Evolutionary conservation across 2,113 vertebrate species (phyloP).

Genomic region (Brachypteracias leptosomus): DNA sequence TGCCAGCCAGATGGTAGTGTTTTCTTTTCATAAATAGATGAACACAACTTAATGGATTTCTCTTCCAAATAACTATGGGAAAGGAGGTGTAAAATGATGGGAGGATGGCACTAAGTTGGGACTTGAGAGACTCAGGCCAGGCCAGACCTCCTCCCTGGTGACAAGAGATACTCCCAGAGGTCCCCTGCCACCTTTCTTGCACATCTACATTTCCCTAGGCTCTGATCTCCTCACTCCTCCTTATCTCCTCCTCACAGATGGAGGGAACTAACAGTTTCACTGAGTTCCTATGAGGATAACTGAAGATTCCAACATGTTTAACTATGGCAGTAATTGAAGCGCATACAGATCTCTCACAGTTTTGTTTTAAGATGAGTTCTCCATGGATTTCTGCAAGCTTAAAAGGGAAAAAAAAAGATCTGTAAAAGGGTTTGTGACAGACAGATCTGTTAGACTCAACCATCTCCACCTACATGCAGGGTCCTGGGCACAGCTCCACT

Average conservation of each 20-base stretch:
- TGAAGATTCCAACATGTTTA: background rate
- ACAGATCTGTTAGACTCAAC: background rate
- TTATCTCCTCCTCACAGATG: background rate
- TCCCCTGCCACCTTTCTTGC: background rate
- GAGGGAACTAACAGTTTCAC: background rate
- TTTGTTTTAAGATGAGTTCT: background rate
- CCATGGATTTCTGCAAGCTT: background rate
- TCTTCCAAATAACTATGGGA: background rate
- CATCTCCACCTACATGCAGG: fast-evolving
- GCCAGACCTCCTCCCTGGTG: background rate
- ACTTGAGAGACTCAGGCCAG: background rate
- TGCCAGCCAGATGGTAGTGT: background rate
- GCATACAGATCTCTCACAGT: background rate
- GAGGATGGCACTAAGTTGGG: background rate
- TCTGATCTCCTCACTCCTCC: background rate
- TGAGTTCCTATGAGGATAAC: background rate
- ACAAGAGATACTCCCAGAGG: background rate
- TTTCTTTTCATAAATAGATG: background rate
- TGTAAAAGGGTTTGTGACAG: background rate
- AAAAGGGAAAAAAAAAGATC: background rate
- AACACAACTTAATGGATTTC: background rate
- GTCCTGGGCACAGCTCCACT: background rate
- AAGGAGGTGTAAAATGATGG: background rate
- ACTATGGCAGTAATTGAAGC: background rate
- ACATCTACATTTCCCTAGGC: background rate